phyloP scores from a whole-genome alignment of 1,140 invertebrate species.

The Chrysomallon squamiferum region DNA sequence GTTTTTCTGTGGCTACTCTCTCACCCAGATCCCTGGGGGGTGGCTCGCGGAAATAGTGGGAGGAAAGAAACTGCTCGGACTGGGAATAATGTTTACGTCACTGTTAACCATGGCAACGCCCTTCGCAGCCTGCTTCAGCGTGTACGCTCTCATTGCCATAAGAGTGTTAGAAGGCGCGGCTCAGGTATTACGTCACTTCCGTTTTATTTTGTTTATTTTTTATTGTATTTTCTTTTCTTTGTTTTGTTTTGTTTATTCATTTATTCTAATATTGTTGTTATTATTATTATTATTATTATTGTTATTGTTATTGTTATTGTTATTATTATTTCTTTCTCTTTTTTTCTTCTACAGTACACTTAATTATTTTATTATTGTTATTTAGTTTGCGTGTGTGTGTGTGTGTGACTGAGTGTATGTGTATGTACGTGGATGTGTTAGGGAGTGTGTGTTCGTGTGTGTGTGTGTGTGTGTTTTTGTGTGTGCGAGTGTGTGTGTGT shows the following conservation, averaged over 20 bases:
- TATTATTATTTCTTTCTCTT: not conserved
- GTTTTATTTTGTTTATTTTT: not conserved
- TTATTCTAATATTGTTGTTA: not conserved
- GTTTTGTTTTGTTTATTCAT: not conserved
- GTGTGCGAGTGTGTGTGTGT: too few relatives aligned
- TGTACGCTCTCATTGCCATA: conserved; percentile 74
- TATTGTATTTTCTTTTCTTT: not conserved
- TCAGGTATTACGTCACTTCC: conserved; percentile 70
- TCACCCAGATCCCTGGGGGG: conserved; percentile 70
- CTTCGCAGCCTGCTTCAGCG: conserved; percentile 71
- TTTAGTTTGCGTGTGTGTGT: too few relatives aligned
- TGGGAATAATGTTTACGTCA: conserved; percentile 80
- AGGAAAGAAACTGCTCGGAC: conserved; percentile 79
- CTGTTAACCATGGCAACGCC: conserved; percentile 83
- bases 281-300: not conserved
- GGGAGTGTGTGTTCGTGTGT: too few relatives aligned
- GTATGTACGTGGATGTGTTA: too few relatives aligned
- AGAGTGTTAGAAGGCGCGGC: conserved; percentile 87
- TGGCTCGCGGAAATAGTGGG: conserved; percentile 81
- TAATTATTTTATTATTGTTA: not conserved
- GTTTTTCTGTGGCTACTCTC: conserved; percentile 81
- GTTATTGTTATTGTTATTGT: not conserved
- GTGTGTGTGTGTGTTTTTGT: too few relatives aligned
- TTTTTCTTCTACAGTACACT: not conserved
- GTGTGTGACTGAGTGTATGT: too few relatives aligned